Conservation (phyloP, 2,888 invertebrate genomes). For the Agrochola lychnidis region DNA sequence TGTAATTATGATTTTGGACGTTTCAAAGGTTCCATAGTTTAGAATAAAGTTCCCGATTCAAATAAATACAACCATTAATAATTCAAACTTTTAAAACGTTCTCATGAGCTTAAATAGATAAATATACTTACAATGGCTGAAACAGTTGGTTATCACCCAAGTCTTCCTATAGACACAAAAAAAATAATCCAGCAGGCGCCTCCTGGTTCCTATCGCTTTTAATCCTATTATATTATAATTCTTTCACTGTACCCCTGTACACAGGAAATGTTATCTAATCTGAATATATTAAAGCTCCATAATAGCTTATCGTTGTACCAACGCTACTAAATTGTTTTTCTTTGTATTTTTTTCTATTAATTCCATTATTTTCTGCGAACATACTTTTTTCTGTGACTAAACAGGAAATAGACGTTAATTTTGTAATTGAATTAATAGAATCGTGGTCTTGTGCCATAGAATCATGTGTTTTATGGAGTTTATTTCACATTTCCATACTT, state of each 20-base stretch:
- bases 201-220: slow-evolving; percentile 57
- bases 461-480: slow-evolving; percentile 49
- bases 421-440: slow-evolving; percentile 60
- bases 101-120: slow-evolving; percentile 43
- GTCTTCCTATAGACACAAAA: slow-evolving; percentile 69
- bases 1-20: not conserved
- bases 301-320: slow-evolving; percentile 61
- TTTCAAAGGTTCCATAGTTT: not conserved
- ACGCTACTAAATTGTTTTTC: slow-evolving; percentile 53
- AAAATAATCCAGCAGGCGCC: slow-evolving; percentile 74
- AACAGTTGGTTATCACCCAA: slow-evolving; percentile 68
- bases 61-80: not conserved
- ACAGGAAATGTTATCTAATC: slow-evolving; percentile 61
- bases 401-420: slow-evolving; percentile 44
- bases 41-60: not conserved
- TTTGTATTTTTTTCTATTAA: slow-evolving; percentile 47
- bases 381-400: slow-evolving; percentile 35
- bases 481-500: slow-evolving; percentile 44
- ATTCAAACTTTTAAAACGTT: slow-evolving; percentile 22
- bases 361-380: slow-evolving; percentile 50
- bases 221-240: slow-evolving; percentile 73
- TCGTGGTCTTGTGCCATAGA: slow-evolving; percentile 28
- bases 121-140: slow-evolving; percentile 52
- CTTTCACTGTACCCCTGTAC: slow-evolving; percentile 44
- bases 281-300: slow-evolving; percentile 54